phyloP scores from a whole-genome alignment of 2,113 vertebrate genomes.

The Mormoops blainvillei region DNA sequence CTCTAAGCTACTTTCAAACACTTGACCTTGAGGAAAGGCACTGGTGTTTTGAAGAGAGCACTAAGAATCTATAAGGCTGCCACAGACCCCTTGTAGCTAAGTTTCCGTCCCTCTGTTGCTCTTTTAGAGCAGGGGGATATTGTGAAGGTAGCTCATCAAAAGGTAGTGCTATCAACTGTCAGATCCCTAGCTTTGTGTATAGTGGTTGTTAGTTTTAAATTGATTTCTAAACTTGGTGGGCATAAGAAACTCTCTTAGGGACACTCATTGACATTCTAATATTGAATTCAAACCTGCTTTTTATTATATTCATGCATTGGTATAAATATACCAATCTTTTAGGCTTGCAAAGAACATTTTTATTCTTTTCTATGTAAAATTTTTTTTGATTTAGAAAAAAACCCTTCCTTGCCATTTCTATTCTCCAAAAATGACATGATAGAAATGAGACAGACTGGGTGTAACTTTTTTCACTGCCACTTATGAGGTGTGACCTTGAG shows the following conservation, averaged over 20 bases:
- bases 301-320: neutral
- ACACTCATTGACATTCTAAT: neutral
- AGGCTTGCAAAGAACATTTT: neutral
- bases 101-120: neutral
- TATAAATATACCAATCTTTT: neutral
- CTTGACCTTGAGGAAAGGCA: neutral
- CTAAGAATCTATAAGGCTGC: neutral
- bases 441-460: neutral
- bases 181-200: neutral
- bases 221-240: neutral
- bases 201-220: neutral
- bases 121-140: neutral
- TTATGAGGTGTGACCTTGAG: neutral
- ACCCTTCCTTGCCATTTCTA: neutral
- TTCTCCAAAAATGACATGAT: neutral
- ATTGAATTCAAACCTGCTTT: neutral
- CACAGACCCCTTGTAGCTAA: fast-evolving
- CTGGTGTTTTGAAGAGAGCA: neutral
- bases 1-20: neutral
- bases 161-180: neutral
- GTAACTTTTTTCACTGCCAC: neutral
- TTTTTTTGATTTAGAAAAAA: neutral
- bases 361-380: neutral
- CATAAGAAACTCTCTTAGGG: neutral
- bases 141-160: neutral